Base-by-base conservation (phyloP, 2,113 vertebrate species). In the Ovis canadensis region DNA sequence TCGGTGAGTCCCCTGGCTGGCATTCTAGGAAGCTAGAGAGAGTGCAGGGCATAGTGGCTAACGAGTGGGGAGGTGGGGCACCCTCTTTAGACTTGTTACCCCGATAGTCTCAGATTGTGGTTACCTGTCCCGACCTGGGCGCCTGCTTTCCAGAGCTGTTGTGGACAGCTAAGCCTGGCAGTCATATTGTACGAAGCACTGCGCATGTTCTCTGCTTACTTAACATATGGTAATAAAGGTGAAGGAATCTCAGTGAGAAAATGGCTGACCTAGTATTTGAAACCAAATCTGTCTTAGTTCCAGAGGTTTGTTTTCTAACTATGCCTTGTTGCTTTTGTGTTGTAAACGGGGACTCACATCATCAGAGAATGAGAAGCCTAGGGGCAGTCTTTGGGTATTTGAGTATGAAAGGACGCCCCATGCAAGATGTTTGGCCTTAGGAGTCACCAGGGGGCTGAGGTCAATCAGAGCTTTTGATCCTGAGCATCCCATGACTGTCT, bases 1-100 rank as follows among this genome's bases (percentile, higher is more conserved):
- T 99, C 96, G 99, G 99, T 99, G 95, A 99, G 99, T 96, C 83
- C 36, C 86, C 19, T 50, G 52, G 17, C 45, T 86, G 80, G 52
- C 40, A 25, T 48, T 25, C 48, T 9, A 29, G 19, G 31, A 55
- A 3, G 85, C 17, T 16, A 27, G 17, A 11, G 15, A 40, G n/a
- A 9, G 29, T 50, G 5, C 5, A 8, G 55, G 9, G 15, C 23
- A 11, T 13, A 43, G n/a, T 52, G n/a, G 36, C n/a, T 89, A 40
- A n/a, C 19, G 40, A 55, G 40, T 88, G 87, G 29, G 81, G 62
- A 55, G 33, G 17, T 31, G 7, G 17, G n/a, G 15, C 7, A 3
- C 6, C n/a, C 23, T 59, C 71, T 96, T 89, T 16, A 94, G 40
- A 50, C 17, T 45, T 82, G 11, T 52, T 71, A 59, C 31, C 21